Conservation (phyloP, 2,797 vertebrate species). For the Myotis findleyi region DNA sequence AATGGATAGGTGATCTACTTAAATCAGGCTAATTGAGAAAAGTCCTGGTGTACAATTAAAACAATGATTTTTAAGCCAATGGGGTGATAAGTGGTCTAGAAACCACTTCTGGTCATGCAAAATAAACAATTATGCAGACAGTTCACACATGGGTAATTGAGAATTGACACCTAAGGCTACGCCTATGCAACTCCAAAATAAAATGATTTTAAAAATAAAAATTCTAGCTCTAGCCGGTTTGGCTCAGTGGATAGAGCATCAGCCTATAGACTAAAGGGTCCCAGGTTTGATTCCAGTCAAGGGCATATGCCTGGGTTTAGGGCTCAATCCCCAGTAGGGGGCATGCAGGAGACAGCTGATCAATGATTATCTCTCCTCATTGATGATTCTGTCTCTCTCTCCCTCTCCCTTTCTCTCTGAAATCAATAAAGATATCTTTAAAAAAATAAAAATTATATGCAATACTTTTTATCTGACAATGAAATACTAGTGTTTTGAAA, state of each 20-base stretch:
- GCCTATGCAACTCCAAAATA: background rate
- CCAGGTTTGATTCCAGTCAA: no score
- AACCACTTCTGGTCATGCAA: background rate
- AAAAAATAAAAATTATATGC: background rate
- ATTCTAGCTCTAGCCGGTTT: background rate
- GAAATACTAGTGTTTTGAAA: background rate
- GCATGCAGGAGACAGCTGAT: no score
- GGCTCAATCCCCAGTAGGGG: no score
- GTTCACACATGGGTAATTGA: background rate
- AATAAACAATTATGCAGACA: background rate
- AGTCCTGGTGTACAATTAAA: background rate
- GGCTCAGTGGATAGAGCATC: no score
- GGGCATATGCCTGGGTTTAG: no score
- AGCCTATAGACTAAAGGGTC: no score
- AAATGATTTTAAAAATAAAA: background rate
- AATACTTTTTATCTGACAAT: conserved; percentile 17
- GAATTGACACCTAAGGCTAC: background rate
- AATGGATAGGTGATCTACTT: background rate
- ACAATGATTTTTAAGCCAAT: conserved; percentile 24
- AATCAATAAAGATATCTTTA: no score
- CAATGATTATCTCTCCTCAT: no score
- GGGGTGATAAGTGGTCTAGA: background rate
- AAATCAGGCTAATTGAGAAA: background rate
- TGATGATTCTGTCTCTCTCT: no score
- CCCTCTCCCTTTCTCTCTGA: no score